phyloP scores from a whole-genome alignment of 2,113 vertebrate species.

The Macaca nemestrina region DNA sequence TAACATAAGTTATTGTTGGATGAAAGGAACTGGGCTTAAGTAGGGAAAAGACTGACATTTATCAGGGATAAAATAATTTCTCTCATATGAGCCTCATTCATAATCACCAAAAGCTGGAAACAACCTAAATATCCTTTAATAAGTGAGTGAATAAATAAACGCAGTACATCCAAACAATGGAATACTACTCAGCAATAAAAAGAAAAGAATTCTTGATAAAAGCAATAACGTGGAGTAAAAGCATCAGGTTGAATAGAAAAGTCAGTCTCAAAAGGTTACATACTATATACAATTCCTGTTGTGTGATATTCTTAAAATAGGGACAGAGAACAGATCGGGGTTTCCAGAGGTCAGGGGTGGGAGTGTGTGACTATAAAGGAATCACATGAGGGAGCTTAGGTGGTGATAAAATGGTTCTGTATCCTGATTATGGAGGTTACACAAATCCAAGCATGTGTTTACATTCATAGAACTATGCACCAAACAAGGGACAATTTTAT shows the following conservation, averaged over 20 bases:
- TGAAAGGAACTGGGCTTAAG: not conserved
- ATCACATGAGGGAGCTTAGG: not conserved
- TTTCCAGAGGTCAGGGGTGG: not conserved
- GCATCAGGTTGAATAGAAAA: not conserved
- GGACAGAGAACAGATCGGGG: not conserved
- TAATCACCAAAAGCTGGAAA: not conserved
- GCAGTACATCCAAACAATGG: not conserved
- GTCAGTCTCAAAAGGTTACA: not conserved
- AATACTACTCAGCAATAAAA: not conserved
- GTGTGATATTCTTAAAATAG: not conserved
- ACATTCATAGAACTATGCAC: not conserved
- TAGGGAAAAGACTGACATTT: not conserved
- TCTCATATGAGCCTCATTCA: not conserved
- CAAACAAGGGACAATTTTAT: not conserved
- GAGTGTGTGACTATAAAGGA: not conserved
- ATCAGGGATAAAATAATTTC: not conserved
- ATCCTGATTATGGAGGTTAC: not conserved
- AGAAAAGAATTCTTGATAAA: not conserved
- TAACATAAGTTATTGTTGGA: not conserved
- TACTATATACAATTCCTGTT: not conserved
- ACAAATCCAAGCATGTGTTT: not conserved
- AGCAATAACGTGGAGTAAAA: not conserved
- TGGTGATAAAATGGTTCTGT: too few species aligned
- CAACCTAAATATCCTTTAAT: not conserved
- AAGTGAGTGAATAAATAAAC: not conserved